Evolutionary conservation across 2,113 vertebrate genomes (phyloP).

Genomic region (Carassius auratus): DNA sequence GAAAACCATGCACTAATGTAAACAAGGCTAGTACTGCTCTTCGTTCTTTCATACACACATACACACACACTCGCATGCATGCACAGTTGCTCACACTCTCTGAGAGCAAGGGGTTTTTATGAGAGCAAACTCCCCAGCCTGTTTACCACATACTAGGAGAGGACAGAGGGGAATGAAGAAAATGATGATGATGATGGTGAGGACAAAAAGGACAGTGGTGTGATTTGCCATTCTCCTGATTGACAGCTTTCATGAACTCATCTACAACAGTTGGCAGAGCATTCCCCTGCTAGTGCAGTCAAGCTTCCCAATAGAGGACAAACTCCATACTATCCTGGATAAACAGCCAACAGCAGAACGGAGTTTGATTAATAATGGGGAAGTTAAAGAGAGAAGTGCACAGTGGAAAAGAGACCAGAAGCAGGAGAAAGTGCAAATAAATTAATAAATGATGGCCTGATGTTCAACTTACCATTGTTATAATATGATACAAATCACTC

Average conservation of each 20-base stretch:
- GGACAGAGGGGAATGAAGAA: constrained; percentile 44
- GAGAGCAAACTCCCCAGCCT: constrained; percentile 66
- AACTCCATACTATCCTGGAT: constrained; percentile 16
- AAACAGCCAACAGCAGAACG: constrained; percentile 25
- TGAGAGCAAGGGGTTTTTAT: background rate
- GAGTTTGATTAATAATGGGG: constrained; percentile 3
- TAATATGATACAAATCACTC: background rate
- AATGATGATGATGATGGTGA: constrained; percentile 52
- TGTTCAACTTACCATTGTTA: background rate
- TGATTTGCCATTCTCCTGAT: constrained; percentile 31
- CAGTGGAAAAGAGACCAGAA: background rate
- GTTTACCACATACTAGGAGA: constrained; percentile 60
- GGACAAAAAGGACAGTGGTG: constrained; percentile 44
- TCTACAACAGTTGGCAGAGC: constrained; percentile 8
- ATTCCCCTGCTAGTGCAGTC: constrained; percentile 4
- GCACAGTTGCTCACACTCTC: background rate
- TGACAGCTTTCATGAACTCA: background rate
- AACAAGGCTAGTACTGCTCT: constrained; percentile 58
- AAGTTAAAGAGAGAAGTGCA: background rate
- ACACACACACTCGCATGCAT: constrained; percentile 42
- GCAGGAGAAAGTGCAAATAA: background rate
- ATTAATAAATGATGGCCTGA: background rate
- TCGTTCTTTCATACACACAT: background rate
- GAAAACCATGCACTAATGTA: background rate
- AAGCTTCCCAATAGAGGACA: constrained; percentile 38